Percentiles rank a stretch among this genome's conserved stretches.
Conservation (phyloP, 2,888 invertebrate species). For the Lepidocyrtoides sp. region DNA sequence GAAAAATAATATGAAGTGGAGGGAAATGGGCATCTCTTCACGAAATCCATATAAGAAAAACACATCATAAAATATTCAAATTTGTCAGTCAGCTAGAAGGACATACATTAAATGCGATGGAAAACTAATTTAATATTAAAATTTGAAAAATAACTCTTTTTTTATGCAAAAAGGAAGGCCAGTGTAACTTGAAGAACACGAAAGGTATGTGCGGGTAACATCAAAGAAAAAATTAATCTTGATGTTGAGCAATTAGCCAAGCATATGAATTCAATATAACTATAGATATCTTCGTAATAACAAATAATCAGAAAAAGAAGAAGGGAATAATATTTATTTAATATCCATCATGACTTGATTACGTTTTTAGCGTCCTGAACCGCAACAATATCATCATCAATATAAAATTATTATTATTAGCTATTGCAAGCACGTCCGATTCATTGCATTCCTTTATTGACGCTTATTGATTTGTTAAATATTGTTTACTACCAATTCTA, state of each 20-base stretch:
- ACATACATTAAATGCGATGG: background rate
- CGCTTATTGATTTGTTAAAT: background rate
- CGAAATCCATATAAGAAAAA: background rate
- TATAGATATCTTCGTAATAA: background rate
- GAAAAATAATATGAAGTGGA: no score
- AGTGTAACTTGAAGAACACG: background rate
- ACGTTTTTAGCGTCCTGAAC: background rate
- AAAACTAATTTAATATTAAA: background rate
- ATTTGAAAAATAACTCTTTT: background rate
- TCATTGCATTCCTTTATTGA: background rate
- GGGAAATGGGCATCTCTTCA: background rate
- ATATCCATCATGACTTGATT: conserved; percentile 33
- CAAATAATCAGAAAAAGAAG: background rate
- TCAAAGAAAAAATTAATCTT: background rate
- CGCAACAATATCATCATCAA: conserved; percentile 14
- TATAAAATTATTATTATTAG: background rate
- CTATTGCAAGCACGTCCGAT: conserved; percentile 36
- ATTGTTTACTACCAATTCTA: background rate
- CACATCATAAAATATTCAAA: no score
- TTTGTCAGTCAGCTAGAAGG: background rate
- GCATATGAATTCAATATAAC: conserved; percentile 38
- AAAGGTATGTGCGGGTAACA: background rate
- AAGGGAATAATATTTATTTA: background rate
- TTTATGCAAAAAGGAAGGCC: background rate
- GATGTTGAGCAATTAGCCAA: conserved; percentile 26